Evolutionary conservation across 2,797 vertebrate species (phyloP), one percentile per base, ranked within the genome.

Genomic region (Rhynchonycteris naso): DNA sequence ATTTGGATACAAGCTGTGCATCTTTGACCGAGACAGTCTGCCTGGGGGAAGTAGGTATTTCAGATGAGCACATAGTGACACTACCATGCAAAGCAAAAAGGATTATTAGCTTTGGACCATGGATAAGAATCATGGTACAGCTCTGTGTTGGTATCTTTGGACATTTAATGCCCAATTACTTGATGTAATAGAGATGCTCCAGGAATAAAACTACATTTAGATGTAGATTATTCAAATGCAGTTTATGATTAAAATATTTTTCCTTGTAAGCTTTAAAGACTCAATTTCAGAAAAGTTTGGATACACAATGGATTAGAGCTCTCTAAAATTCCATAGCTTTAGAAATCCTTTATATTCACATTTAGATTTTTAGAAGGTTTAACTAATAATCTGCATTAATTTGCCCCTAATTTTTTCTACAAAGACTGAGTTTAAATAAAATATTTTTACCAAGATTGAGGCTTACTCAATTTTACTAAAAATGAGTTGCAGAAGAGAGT

Each of bases 21-120:
- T 99, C 98, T 99, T 99, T 1, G 99, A 99, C 98, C 97, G 99
- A 83, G 99, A 99, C 98, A 99, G 99, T 96, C 99, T 99, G 22
- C 99, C 99, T 0, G 99, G 99, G 83, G 99, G 99, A 98, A 99
- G 99, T 99, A 98, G 99, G 99, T 99, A 98, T 98, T 79, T 80
- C 66, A 28, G 9, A 85, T 72, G 54, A 82, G 58, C 50, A 71
- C 19, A 63, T 7, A 35, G 3, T 43, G 50, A 24, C 58, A 5
- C 38, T 74, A 38, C n/a, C 22, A 18, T 82, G 74, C 86, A 69
- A 18, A 16, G 30, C 71, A 84, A 47, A 59, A 38, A 18, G 15
- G 28, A 54, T 13, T n/a, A 10, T 84, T 69, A 81, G 68, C 19
- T 81, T 50, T 69, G 15, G 16, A 21, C 43, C 52, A 65, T 59